Evolutionary conservation across 1,140 invertebrate species (phyloP), one percentile per base, ranked within the genome.

Genomic region (Palaemon carinicauda): DNA sequence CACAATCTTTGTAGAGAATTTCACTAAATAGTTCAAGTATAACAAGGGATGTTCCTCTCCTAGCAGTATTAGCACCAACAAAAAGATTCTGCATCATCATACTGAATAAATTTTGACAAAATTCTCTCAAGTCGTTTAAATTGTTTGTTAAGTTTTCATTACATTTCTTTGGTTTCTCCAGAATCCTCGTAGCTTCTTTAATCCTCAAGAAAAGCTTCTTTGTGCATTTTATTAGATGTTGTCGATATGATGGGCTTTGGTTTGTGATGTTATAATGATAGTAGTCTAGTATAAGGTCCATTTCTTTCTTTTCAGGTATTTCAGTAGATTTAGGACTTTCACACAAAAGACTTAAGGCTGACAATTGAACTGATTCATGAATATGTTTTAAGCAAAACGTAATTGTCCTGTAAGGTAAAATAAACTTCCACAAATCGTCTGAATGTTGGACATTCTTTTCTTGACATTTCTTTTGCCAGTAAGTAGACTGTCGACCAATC

Each of bases 291-390:
- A 97, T 91, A n/a, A 95, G 92, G 17, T 94, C 90, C 21, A 97
- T 92, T 91, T 97, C 96, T 75, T 91, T 91, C 4, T 89, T 19
- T 1, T 91, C 92, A 83, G 96, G 94, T 0, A 91, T 54, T 90
- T 96, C 94, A 19, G 96, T 96, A 19, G 93, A 94, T 90, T 95
- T 96, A 69, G 94, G 94, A 17, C 94, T 95, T 89, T 96, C 96
- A 82, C 95, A 94, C 17, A 98, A 90, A 10, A 97, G 91, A 3
- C 93, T 93, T 82, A 97, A 92, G 0, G 94, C 93, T 88, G 92
- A 92, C 19, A 93, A 90, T 77, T 92, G 89, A 56, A 94, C 90
- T 92, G 82, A 80, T 54, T 89, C 88, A 65, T 89, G 82, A n/a
- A 53, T 73, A 52, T 87, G 84, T 24, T 71, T 83, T 4, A 89